Percentiles rank a stretch among this genome's conserved stretches.
phyloP scores from a whole-genome alignment of 2,888 invertebrate genomes.

The Saturnia japonica region DNA sequence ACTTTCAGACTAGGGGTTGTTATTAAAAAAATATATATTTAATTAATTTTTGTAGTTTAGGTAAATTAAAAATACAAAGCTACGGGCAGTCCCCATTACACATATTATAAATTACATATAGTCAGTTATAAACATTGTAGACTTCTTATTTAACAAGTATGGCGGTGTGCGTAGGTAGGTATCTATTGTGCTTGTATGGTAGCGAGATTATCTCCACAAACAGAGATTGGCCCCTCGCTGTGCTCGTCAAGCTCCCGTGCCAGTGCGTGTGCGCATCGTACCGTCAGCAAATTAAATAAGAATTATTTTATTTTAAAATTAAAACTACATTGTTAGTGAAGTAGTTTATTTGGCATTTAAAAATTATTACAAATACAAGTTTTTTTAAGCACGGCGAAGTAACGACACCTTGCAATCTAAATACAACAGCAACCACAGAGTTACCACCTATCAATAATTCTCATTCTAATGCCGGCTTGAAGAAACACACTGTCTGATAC shows the following conservation, averaged over 20 bases:
- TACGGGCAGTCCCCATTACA: not conserved
- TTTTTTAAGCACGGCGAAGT: no score
- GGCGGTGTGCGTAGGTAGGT: constrained; percentile 25
- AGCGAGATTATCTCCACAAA: constrained; percentile 72
- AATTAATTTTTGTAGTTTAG: no score
- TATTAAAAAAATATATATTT: no score
- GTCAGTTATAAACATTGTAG: not conserved
- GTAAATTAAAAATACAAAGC: no score
- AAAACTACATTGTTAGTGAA: constrained; percentile 21
- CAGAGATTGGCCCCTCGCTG: constrained; percentile 74
- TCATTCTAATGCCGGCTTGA: no score
- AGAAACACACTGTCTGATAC: no score
- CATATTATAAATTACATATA: no score
- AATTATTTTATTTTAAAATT: not conserved
- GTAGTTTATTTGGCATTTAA: not conserved
- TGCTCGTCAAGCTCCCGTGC: constrained; percentile 63
- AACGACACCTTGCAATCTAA: no score
- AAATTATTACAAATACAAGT: no score
- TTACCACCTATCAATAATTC: no score
- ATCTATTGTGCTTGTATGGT: constrained; percentile 38
- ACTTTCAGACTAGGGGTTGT: no score
- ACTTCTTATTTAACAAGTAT: not conserved
- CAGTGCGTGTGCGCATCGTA: constrained; percentile 41
- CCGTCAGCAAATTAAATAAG: constrained; percentile 39
- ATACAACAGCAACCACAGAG: no score